Evolutionary conservation across 2,797 vertebrate genomes (phyloP), one percentile per base, ranked within the genome.

Genomic region (Neostethus bicornis): DNA sequence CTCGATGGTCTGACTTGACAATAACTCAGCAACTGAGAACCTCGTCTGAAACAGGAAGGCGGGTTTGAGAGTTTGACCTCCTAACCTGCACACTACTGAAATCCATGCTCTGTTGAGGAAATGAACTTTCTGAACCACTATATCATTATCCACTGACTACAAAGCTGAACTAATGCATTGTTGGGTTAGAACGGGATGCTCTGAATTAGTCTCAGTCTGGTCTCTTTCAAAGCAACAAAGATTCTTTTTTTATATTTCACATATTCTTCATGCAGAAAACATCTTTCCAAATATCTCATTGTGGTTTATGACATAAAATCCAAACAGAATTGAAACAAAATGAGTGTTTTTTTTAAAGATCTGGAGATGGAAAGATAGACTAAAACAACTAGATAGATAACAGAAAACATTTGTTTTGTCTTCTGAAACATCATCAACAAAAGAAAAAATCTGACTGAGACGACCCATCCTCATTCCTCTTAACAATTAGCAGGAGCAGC

Each of bases 1-100:
- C 79, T 84, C 75, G 56, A 52, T 20, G 52, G 66, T 57, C 35
- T 54, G 29, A 53, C 60, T 20, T 52, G 67, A 68, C 78, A 51
- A 82, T 76, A 78, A 86, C 77, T 84, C 87, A 83, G 77, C 69
- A 35, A 60, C 61, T 43, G 35, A 72, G 73, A 61, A 68, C 34
- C 52, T 26, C 39, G 3, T 37, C 70, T 66, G 44, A 50, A 62
- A 66, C 63, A 57, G 63, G 58, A 56, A 71, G 62, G 32, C 38
- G 61, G 50, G 53, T 58, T 60, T 63, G 70, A 65, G 75, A 37
- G 74, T 75, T 82, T 80, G 84, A 85, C 80, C 78, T 63, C 61
- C 45, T 61, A 73, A 77, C 82, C 83, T 67, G 21, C 41, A 23
- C 4, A 50, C 70, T 68, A 61, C 77, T 68, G 66, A 79, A 45